Evolutionary conservation across 2,113 vertebrate species (phyloP), one percentile per base, ranked within the genome.

Genomic region (Eidolon helvum): DNA sequence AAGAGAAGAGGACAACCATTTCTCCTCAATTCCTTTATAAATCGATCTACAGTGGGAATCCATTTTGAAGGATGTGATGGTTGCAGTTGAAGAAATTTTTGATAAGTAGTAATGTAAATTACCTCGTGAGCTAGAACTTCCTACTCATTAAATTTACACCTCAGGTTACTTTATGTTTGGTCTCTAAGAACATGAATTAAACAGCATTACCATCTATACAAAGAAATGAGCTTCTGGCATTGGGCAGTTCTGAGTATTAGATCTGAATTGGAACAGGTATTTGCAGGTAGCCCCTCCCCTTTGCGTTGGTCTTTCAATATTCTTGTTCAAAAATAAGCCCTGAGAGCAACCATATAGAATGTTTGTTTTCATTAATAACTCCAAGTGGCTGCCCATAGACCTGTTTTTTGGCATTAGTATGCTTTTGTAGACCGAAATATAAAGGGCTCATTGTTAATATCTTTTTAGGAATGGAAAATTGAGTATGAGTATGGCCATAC

Each of bases 211-310:
- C 18, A 50, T 24, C 33, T 33, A 63, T 11, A 18, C 21, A 66
- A 19, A 77, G 69, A 71, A 48, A 33, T 75, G 24, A 53, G 4
- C 11, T 24, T 75, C 40, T 78, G 63, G 8, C 19, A 80, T 55
- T 97, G 97, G 97, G 97, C 78, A 96, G 75, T 82, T 84, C 83
- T 68, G 33, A 38, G 43, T 75, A 35, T 69, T 94, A 22, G 7
- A 10, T 97, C 86, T 97, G 87, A 96, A 78, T n/a, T 92, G 83
- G 48, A 95, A 69, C 66, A 97, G 84, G 87, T 93, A 78, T 95
- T 93, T 95, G 30, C 83, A 98, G n/a, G 15, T 69, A 66, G 94
- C 85, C 22, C 18, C 2, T 0, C 53, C 55, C 14, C 19, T 4
- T 0, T 0, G 19, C 89, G 65, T 88, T 71, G 48, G 11, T 59